Evolutionary conservation across 2,113 vertebrate species (phyloP).

Genomic region (Heterotis niloticus): DNA sequence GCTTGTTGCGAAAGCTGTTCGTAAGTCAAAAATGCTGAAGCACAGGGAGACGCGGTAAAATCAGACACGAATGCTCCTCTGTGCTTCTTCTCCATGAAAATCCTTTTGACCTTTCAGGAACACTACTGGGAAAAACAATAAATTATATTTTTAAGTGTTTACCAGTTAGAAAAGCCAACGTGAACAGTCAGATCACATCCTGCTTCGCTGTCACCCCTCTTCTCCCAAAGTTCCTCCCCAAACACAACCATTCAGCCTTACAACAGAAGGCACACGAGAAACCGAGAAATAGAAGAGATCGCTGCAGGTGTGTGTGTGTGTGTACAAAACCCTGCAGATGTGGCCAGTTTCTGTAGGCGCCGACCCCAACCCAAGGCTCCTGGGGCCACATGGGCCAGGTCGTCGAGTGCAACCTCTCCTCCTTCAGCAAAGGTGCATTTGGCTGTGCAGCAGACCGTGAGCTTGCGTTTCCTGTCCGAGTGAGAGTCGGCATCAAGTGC

Average conservation of each 20-base stretch:
- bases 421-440: background rate
- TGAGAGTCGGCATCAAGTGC: background rate
- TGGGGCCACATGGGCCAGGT: background rate
- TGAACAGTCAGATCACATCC: slow-evolving; percentile 26
- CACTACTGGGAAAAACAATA: background rate
- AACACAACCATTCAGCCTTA: slow-evolving; percentile 33
- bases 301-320: too few relatives aligned
- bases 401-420: background rate
- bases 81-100: background rate
- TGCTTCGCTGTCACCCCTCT: slow-evolving; percentile 24
- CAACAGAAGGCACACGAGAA: background rate
- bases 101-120: background rate
- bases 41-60: background rate
- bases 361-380: background rate
- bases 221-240: slow-evolving; percentile 37
- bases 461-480: background rate
- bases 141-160: background rate
- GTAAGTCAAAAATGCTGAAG: background rate
- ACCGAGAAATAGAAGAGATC: background rate
- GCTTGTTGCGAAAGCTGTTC: background rate
- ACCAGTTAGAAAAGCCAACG: background rate
- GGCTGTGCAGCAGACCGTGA: background rate
- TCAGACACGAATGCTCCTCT: slow-evolving; percentile 3
- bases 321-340: slow-evolving; percentile 3
- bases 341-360: slow-evolving; percentile 2